Evolutionary conservation across 2,797 vertebrate species (phyloP), one percentile per base, ranked within the genome.

Genomic region (Brachymystax lenok): DNA sequence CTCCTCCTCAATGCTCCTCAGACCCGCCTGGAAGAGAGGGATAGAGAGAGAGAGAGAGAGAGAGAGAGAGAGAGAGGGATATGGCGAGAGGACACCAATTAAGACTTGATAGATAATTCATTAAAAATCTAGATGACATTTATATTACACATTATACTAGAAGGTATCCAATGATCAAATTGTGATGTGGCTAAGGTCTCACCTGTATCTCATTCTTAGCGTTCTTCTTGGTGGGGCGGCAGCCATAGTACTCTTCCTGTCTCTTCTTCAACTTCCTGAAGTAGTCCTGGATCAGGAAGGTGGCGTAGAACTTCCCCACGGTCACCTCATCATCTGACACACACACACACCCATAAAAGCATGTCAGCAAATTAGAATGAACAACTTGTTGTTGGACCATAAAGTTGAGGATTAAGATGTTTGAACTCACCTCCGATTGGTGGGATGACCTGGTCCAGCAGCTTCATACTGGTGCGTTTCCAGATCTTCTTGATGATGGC

Each of bases 391-490:
- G 10, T 46, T 19, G 3, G 12, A 61, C 59, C 2, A 24, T 5
- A 1, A 24, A 10, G 59, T 28, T 30, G 10, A 27, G 5, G 13
- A 59, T 73, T n/a, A 19, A 8, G 8, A 27, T 13, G 10, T 12
- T 35, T 24, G 64, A 73, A 72, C 91, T 75, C 17, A 96, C 97
- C 97, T 95, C 97, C 97, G 21, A 98, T 97, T 0, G 97, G 95
- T 64, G 97, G 97, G 74, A 98, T 98, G 85, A 98, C 96, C 89
- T 98, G 97, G 87, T 98, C 97, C 82, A 98, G 89, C 0, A 98
- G 95, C 82, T 98, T 98, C 97, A 98, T 98, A 77, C 97, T 98
- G 0, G 97, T 98, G 76, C 97, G 90, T 83, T 98, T 98, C 97
- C 97, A 98, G 84, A 98, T 98, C 88, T 98, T 98, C 92, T 98